Base-by-base conservation (phyloP, 2,797 vertebrate genomes). In the Sebastes hubbsi region DNA sequence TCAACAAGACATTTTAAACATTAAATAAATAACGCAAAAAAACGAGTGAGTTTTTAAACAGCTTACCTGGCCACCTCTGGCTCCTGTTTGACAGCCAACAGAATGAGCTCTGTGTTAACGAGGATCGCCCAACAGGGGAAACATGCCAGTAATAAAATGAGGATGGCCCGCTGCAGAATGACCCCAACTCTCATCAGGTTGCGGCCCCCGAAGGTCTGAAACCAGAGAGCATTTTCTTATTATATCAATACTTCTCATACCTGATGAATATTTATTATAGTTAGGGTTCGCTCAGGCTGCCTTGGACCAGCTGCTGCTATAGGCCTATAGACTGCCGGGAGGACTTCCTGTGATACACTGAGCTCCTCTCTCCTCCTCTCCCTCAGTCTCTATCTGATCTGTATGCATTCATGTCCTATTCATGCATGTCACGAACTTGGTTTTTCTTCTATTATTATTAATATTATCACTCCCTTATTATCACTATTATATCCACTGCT, bases 111-210 rank as follows among this genome's bases (percentile, higher is more conserved):
- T 0, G 97, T 97, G 93, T 98, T 99, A 82, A 98, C 79, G 81
- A 99, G 97, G 75, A 99, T 32, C 0, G 97, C 97, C 96, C 97
- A 99, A 92, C 97, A 98, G 4, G 97, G 97, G 69, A 97, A 96
- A 92, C 97, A 98, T 6, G 95, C 95, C 8, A 99, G 93, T 2
- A 97, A 77, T 29, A 97, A 91, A 73, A 98, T 97, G 55, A 99
- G 94, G 38, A 91, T 67, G 0, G 94, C 94, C 1, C 90, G 91
- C 88, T 99, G 98, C 59, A 98, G 85, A 83, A 98, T 96, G 46
- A 96, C 94, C 6, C 97, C 98, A 58, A 98, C 94, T 8, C 89
- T 89, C 80, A 94, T 93, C 77, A 97, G 84, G 91, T 98, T 98
- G 46, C 88, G 88, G 68, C 96, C 78, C 1, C 97, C 98, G 0